Percentiles rank a stretch among this genome's conserved stretches.
These are phyloP conservation scores for Bombus huntii DNA, from an alignment of 1,140 invertebrate species.

Conservation along the genomic window DNA sequence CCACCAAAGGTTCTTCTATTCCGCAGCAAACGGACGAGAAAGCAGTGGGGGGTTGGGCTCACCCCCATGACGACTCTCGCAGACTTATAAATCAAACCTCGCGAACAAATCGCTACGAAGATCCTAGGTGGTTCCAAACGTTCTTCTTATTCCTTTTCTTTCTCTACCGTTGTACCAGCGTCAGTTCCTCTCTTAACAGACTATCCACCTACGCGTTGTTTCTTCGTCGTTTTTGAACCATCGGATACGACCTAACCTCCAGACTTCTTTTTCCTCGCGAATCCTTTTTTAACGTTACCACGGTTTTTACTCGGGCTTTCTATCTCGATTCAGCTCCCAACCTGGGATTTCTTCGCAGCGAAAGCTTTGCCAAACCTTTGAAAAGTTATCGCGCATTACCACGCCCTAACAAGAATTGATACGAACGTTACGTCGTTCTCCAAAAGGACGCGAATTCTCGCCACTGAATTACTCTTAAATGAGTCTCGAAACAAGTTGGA, in stretches of 20 bases:
- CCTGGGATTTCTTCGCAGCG: background rate
- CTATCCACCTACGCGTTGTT: slow-evolving; percentile 23
- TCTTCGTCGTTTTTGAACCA: background rate
- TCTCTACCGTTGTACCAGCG: background rate
- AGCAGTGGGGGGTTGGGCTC: slow-evolving; percentile 16
- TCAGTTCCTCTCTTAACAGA: background rate
- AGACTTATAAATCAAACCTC: slow-evolving; percentile 77
- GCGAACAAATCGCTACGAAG: slow-evolving; percentile 69
- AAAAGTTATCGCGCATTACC: background rate
- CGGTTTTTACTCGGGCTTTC: slow-evolving; percentile 7
- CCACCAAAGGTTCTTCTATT: slow-evolving; percentile 14
- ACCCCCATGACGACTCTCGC: slow-evolving; percentile 50
- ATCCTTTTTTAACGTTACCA: slow-evolving; percentile 16
- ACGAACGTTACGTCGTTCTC: background rate
- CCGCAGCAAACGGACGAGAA: slow-evolving; percentile 17
- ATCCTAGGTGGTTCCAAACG: slow-evolving; percentile 55
- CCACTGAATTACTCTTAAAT: slow-evolving; percentile 19
- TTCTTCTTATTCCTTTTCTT: slow-evolving; percentile 47
- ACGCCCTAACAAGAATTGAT: slow-evolving; percentile 7
- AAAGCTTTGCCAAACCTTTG: background rate
- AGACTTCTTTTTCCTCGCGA: background rate
- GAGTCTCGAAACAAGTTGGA: background rate
- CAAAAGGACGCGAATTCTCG: too few species aligned
- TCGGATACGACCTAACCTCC: too few species aligned
- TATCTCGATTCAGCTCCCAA: background rate